A percentile compares a stretch with the other conserved stretches of the same genome.
Evolutionary conservation across 1,140 invertebrate genomes (phyloP).

Genomic region (Atta texana): DNA sequence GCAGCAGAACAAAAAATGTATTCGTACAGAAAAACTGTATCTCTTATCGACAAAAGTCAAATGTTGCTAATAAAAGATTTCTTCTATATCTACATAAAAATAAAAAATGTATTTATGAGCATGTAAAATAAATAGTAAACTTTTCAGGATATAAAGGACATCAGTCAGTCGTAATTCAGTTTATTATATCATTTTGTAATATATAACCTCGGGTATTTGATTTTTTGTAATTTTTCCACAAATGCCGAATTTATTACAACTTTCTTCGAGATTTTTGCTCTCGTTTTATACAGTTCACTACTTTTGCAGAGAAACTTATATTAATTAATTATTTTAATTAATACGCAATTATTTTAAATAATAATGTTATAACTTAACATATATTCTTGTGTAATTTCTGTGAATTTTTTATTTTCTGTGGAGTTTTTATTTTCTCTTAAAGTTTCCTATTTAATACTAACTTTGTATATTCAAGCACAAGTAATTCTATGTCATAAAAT

Average conservation of each 20-base stretch:
- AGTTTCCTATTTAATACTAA: neutral
- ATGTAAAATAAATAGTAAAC: neutral
- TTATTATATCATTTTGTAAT: neutral
- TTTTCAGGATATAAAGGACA: neutral
- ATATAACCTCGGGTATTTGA: neutral
- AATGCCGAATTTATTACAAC: neutral
- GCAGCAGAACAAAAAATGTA: neutral
- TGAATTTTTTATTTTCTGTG: too few species aligned
- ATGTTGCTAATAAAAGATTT: slow-evolving; percentile 7
- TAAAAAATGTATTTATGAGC: neutral
- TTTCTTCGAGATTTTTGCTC: neutral
- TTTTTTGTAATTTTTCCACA: neutral
- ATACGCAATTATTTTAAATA: neutral
- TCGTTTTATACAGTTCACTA: neutral
- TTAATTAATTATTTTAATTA: neutral
- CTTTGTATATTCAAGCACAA: neutral
- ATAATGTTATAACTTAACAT: neutral
- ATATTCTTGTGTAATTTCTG: neutral
- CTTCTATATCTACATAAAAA: slow-evolving; percentile 40
- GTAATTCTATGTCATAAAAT: slow-evolving; percentile 1
- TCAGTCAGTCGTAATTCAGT: neutral
- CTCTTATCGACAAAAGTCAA: neutral
- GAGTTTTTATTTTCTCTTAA: neutral
- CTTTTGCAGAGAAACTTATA: neutral
- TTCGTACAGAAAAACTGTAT: neutral